phyloP scores from a whole-genome alignment of 2,113 vertebrate genomes.

The Sinocyclocheilus grahami region DNA sequence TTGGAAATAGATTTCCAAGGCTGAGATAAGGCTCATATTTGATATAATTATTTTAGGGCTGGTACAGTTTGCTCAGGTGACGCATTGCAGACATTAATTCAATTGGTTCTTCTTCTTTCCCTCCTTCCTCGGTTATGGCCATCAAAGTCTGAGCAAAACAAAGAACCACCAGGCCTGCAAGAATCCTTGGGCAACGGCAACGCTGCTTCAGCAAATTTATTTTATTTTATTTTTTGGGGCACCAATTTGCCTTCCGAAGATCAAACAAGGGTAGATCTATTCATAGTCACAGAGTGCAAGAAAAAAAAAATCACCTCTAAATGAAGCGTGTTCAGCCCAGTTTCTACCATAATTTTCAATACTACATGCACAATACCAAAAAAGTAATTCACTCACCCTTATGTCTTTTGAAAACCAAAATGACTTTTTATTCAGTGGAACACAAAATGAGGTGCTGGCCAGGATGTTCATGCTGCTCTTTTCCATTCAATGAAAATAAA shows the following conservation, averaged over 20 bases:
- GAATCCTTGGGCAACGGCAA: background rate
- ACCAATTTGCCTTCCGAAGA: background rate
- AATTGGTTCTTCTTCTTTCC: slow-evolving; percentile 5
- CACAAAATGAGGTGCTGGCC: background rate
- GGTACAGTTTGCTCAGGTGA: slow-evolving; percentile 46
- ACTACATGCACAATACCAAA: background rate
- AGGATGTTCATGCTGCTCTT: background rate
- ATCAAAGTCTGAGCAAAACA: slow-evolving; percentile 24
- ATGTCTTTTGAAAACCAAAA: background rate
- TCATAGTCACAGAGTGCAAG: background rate
- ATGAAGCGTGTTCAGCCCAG: background rate
- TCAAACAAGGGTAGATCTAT: slow-evolving; percentile 15
- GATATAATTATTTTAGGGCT: slow-evolving; percentile 49
- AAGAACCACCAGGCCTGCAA: background rate
- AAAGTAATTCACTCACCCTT: background rate
- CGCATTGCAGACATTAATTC: slow-evolving; percentile 10
- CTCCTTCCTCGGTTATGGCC: background rate
- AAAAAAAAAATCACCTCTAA: background rate
- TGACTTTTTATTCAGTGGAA: background rate
- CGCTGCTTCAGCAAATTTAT: background rate
- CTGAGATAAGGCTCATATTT: slow-evolving; percentile 56
- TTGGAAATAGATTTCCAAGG: slow-evolving; percentile 53
- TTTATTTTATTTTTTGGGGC: background rate
- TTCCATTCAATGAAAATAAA: background rate
- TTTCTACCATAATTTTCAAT: background rate